A percentile compares a stretch with the other conserved stretches of the same genome.
Evolutionary conservation across 2,113 vertebrate genomes (phyloP).

Genomic region (Isurus oxyrinchus): DNA sequence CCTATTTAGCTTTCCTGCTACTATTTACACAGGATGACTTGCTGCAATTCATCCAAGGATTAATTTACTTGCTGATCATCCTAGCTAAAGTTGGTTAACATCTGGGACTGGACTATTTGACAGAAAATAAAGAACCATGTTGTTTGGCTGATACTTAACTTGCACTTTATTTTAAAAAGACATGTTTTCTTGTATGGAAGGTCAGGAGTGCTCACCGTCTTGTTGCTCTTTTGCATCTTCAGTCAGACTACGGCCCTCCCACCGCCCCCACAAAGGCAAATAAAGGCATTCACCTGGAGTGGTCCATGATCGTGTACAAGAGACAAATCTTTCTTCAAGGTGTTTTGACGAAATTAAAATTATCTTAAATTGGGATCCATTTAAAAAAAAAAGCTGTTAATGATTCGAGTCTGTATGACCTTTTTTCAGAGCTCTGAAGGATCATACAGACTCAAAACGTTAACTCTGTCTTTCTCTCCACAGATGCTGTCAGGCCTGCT

Average conservation of each 20-base stretch:
- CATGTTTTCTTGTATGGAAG: neutral
- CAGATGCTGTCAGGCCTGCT: no score
- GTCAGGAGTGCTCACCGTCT: no score
- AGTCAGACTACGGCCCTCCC: no score
- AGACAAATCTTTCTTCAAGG: neutral
- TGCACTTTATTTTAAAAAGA: neutral
- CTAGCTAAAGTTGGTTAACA: neutral
- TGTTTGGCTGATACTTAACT: neutral
- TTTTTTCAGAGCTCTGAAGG: no score
- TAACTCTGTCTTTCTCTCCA: no score
- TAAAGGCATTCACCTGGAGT: neutral
- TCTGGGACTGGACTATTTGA: neutral
- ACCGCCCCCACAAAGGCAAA: no score
- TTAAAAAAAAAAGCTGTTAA: neutral
- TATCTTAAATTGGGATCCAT: neutral
- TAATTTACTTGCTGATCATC: neutral
- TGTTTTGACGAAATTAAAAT: neutral
- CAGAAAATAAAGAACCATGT: neutral
- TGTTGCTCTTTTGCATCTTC: no score
- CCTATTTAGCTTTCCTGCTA: neutral
- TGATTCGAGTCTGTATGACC: no score
- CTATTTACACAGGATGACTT: neutral
- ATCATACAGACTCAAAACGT: no score
- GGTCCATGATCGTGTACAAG: neutral
- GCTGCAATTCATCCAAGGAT: neutral